Percentiles rank a stretch among this genome's conserved stretches.
Evolutionary conservation across 2,888 invertebrate genomes (phyloP).

Genomic region (Archips crataeganus): DNA sequence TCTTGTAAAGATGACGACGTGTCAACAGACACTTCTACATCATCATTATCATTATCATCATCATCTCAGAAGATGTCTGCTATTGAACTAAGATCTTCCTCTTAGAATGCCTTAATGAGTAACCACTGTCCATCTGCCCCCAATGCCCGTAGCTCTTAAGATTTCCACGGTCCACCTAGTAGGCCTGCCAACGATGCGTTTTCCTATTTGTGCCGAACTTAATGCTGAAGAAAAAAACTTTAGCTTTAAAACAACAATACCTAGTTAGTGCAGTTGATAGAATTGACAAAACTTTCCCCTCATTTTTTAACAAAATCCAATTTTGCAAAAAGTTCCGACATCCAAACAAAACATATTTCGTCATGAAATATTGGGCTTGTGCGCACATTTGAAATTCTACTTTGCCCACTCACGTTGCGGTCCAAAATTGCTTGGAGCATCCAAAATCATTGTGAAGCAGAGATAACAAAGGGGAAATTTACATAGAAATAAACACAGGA

Average conservation of each 20-base stretch:
- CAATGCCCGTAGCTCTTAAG: too few species aligned
- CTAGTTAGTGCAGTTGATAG: constrained; percentile 4
- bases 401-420: neutral
- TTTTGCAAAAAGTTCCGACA: constrained; percentile 31
- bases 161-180: too few species aligned
- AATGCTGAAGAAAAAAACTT: too few species aligned
- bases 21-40: too few species aligned
- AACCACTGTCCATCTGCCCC: too few species aligned
- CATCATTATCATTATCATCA: too few species aligned
- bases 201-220: too few species aligned
- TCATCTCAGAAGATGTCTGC: too few species aligned
- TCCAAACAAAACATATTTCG: constrained; percentile 39
- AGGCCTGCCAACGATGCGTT: too few species aligned
- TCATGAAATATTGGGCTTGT: constrained; percentile 31
- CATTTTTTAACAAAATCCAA: constrained; percentile 33
- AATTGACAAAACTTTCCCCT: constrained; percentile 21
- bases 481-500: constrained; percentile 43
- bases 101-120: too few species aligned
- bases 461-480: constrained; percentile 43
- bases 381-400: neutral
- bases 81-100: too few species aligned
- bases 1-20: too few species aligned
- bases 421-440: neutral
- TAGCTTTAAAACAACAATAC: neutral
- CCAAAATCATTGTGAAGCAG: constrained; percentile 36